Conservation (phyloP, 2,888 invertebrate genomes). For the Galerucella calmariensis region DNA sequence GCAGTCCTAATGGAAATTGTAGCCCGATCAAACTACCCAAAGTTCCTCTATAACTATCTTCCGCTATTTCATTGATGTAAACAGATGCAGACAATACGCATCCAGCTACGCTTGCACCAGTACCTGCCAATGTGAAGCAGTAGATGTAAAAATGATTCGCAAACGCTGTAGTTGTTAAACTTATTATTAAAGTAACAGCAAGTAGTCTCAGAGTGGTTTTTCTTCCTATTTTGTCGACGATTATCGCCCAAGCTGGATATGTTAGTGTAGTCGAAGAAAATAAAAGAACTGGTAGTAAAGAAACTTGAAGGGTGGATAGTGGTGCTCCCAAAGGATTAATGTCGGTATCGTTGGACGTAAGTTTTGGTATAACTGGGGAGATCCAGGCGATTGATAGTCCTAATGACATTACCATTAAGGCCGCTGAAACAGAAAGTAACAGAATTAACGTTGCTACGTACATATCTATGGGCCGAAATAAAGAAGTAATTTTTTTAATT, state of each 20-base stretch:
- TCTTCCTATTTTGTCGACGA: constrained; percentile 74
- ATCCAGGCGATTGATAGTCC: constrained; percentile 58
- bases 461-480: too few relatives aligned
- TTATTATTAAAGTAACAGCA: constrained; percentile 73
- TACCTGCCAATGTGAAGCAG: constrained; percentile 62
- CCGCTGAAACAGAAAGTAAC: neutral
- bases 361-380: constrained; percentile 47
- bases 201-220: constrained; percentile 75
- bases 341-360: constrained; percentile 41
- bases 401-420: neutral
- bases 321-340: constrained; percentile 55
- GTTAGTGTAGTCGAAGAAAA: constrained; percentile 68
- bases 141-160: constrained; percentile 41
- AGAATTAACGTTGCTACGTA: too few relatives aligned
- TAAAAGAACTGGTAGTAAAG: constrained; percentile 67
- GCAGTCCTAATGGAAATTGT: neutral
- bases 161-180: constrained; percentile 46
- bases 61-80: constrained; percentile 87
- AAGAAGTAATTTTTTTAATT: too few relatives aligned
- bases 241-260: constrained; percentile 75
- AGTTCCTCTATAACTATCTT: constrained; percentile 80
- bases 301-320: constrained; percentile 60
- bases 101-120: constrained; percentile 61
- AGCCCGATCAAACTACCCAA: constrained; percentile 57
- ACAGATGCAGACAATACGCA: constrained; percentile 72